Base-by-base conservation (phyloP, 2,113 vertebrate genomes). In the Amblyornis subalaris region DNA sequence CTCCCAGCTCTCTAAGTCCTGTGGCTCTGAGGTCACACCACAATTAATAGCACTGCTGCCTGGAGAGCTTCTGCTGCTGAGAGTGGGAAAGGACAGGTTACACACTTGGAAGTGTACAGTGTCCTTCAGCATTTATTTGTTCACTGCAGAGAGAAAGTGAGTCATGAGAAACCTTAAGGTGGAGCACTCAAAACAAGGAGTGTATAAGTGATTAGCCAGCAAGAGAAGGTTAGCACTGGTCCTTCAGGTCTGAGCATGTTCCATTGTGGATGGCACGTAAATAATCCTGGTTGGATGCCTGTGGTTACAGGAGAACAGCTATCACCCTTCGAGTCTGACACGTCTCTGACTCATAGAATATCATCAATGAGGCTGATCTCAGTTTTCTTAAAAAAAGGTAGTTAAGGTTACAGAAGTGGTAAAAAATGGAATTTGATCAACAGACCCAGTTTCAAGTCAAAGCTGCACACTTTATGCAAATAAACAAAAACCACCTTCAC, bases 141-240 rank as follows among this genome's bases (percentile, higher is more conserved):
- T 95, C 88, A 61, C 91, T 92, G 79, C 80, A 61, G 72, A 96
- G 91, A 94, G 91, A 96, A 96, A 96, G 91, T 97, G 97, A 97
- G 93, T 97, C 97, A 97, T 97, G 91, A 96, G 95, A 96, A 97
- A 85, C 77, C 91, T 94, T 97, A 95, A 97, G 97, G 97, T 93
- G 97, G 96, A 97, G 97, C 80, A 47, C 88, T 84, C 88, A 87
- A 94, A 97, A 96, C 94, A 97, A 96, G 95, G 97, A 97, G 96
- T 96, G 97, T 95, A 94, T 83, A 94, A 95, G 85, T 93, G 88
- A 96, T 96, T 96, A 95, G 86, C 92, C 85, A 93, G 81, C 90
- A 84, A 85, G 92, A 95, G 94, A 96, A 97, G 97, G 96, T 94
- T 95, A 96, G 91, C 94, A 79, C 78, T 28, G 69, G 79, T 53